These are phyloP conservation scores for Antennarius maculatus DNA, from an alignment of 2,797 vertebrate genomes.

Conservation along the genomic window DNA sequence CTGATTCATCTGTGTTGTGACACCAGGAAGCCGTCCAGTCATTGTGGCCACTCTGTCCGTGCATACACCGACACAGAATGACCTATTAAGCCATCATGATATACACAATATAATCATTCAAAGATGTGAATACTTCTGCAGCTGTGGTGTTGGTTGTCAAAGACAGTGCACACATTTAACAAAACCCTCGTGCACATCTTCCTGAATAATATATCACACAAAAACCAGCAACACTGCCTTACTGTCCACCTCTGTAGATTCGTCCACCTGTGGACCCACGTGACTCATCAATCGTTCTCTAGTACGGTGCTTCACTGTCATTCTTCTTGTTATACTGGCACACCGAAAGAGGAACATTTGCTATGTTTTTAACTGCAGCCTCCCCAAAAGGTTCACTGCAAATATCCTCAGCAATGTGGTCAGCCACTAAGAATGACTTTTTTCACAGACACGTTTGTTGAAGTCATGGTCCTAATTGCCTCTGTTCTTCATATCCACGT, in stretches of 20 bases:
- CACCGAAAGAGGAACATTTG: not conserved
- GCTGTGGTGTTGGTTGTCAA: too few relatives aligned
- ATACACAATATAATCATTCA: too few relatives aligned
- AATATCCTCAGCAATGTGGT: not conserved
- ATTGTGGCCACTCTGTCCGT: too few relatives aligned
- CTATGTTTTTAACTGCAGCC: not conserved
- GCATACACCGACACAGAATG: too few relatives aligned
- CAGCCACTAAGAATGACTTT: not conserved
- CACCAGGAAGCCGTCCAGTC: too few relatives aligned
- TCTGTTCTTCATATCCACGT: not conserved
- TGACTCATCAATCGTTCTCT: slow-evolving; percentile 4
- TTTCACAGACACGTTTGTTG: not conserved
- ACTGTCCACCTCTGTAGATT: not conserved
- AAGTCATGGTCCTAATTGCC: not conserved
- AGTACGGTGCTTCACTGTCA: not conserved
- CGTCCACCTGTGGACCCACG: not conserved
- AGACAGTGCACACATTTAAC: too few relatives aligned
- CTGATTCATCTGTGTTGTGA: too few relatives aligned
- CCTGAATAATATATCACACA: not conserved
- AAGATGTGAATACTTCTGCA: too few relatives aligned
- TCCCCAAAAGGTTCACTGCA: not conserved
- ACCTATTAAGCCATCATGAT: too few relatives aligned
- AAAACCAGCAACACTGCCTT: not conserved
- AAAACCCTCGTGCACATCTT: too few relatives aligned
- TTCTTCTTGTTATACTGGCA: not conserved